Evolutionary conservation across 1,140 invertebrate species (phyloP).

Genomic region (Hyles euphorbiae): DNA sequence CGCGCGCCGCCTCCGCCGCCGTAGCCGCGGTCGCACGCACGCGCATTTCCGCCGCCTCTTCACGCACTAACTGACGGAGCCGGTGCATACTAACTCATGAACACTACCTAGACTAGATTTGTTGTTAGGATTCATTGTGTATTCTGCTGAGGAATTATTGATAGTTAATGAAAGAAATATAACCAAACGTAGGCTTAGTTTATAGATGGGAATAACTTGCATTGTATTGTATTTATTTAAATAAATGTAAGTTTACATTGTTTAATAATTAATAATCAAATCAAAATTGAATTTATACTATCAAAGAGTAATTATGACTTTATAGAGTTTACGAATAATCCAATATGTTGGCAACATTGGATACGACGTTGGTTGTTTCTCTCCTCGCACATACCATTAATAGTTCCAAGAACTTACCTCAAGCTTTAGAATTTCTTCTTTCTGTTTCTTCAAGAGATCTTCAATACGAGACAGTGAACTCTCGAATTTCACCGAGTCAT

Average conservation of each 20-base stretch:
- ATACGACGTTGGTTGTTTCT: too few relatives aligned
- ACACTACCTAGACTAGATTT: neutral
- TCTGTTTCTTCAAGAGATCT: conserved; percentile 79
- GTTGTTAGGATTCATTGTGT: neutral
- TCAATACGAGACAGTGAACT: conserved; percentile 82
- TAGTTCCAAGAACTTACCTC: conserved; percentile 60
- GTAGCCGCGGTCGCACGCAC: conserved; percentile 80
- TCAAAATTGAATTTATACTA: too few relatives aligned
- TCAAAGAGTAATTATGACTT: too few relatives aligned
- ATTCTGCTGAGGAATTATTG: neutral
- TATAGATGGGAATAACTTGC: too few relatives aligned
- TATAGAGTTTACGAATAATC: too few relatives aligned
- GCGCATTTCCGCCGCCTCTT: conserved; percentile 82
- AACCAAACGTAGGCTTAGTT: too few relatives aligned
- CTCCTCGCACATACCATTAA: neutral
- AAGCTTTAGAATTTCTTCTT: conserved; percentile 82
- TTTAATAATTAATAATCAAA: too few relatives aligned
- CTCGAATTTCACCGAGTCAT: conserved; percentile 83
- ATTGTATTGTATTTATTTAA: too few relatives aligned
- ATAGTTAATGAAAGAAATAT: too few relatives aligned
- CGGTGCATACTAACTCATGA: neutral
- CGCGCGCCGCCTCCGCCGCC: conserved; percentile 80
- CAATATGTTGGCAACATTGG: too few relatives aligned
- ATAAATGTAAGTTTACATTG: too few relatives aligned
- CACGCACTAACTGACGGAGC: conserved; percentile 74